Percentiles rank a stretch among this genome's conserved stretches.
Evolutionary conservation across 2,797 vertebrate species (phyloP).

Genomic region (Clarias laeviceps): DNA sequence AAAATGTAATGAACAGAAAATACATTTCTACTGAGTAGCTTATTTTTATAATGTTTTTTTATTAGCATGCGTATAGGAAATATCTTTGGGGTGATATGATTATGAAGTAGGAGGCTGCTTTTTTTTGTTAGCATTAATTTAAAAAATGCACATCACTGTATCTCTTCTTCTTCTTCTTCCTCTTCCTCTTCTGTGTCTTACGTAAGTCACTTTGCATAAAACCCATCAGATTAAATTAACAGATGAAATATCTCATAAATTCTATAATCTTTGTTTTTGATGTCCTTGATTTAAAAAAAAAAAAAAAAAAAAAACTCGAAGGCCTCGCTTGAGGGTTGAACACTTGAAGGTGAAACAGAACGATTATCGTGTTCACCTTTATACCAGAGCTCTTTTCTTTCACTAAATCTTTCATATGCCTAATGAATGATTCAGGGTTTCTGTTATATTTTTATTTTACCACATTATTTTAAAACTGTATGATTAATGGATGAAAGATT

Average conservation of each 20-base stretch:
- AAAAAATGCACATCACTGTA: neutral
- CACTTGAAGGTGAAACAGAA: conserved; percentile 70
- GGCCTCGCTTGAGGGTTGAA: conserved; percentile 49
- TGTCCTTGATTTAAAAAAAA: neutral
- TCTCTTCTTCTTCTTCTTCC: neutral
- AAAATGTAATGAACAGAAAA: neutral
- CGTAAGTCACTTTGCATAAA: neutral
- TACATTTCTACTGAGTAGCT: neutral
- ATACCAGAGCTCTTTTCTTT: conserved; percentile 54
- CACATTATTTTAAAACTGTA: conserved; percentile 68
- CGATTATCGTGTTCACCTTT: conserved; percentile 68
- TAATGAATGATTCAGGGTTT: conserved; percentile 75
- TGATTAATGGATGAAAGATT: conserved; percentile 65
- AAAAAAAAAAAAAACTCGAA: conserved; percentile 4
- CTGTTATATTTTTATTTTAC: conserved; percentile 73
- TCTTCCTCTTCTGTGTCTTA: neutral
- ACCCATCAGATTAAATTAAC: neutral
- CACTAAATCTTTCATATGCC: conserved; percentile 72
- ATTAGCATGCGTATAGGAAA: neutral
- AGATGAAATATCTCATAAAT: neutral
- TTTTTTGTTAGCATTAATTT: neutral
- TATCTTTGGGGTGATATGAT: neutral
- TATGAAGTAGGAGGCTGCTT: neutral
- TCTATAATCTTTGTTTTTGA: neutral
- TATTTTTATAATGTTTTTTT: neutral